Conservation (phyloP, 2,797 vertebrate species). For the Chaenodraco wilsoni region DNA sequence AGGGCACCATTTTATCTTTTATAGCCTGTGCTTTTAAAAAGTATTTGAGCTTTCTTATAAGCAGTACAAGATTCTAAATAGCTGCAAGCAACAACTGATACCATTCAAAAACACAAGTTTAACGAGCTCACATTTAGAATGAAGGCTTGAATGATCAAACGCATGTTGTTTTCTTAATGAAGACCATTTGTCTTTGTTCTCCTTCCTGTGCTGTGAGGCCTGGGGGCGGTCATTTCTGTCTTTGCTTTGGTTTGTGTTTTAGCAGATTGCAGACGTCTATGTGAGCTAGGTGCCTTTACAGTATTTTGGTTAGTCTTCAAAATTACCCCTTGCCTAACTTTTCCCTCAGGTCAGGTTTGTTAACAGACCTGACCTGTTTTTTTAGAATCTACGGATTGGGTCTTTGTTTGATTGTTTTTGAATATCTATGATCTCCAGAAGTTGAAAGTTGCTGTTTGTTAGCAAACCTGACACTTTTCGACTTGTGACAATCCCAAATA, state of each 20-base stretch:
- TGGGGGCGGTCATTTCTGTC: background rate
- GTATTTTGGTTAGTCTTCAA: background rate
- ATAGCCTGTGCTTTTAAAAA: background rate
- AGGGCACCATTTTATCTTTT: background rate
- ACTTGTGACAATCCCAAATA: no score
- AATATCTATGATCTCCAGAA: background rate
- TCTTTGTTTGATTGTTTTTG: background rate
- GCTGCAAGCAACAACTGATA: background rate
- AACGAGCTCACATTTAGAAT: constrained; percentile 16
- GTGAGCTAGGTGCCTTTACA: background rate
- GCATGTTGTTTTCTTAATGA: constrained; percentile 6
- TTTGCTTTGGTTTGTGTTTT: background rate
- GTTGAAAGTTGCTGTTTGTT: no score
- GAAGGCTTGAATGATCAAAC: constrained; percentile 17
- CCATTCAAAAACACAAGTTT: background rate
- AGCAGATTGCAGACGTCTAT: background rate
- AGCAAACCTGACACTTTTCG: no score
- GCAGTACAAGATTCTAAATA: background rate
- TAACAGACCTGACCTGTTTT: no score
- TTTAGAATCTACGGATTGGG: background rate
- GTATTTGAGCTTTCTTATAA: background rate
- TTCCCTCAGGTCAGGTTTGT: no score
- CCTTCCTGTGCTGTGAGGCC: background rate
- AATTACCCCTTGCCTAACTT: no score
- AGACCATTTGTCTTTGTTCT: constrained; percentile 28